These are phyloP conservation scores for Cryptocheilus praepositus DNA, from an alignment of 2,888 invertebrate species.

Conservation along the genomic window DNA sequence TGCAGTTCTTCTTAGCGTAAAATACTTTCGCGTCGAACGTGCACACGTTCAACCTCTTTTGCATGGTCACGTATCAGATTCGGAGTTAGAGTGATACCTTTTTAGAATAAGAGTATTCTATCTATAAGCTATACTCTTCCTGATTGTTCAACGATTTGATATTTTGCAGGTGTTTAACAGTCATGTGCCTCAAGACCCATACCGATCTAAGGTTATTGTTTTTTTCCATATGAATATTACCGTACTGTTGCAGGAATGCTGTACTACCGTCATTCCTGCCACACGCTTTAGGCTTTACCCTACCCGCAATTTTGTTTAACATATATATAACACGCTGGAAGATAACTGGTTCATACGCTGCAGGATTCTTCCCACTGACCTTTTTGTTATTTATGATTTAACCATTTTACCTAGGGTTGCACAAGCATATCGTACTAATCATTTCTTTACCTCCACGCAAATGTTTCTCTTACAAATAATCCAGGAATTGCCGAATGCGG, in stretches of 20 bases:
- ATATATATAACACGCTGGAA: slow-evolving; percentile 1
- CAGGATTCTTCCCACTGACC: no score
- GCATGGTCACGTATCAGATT: slow-evolving; percentile 8
- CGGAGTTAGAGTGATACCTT: slow-evolving; percentile 7
- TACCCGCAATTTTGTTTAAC: slow-evolving; percentile 1
- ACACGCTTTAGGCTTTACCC: slow-evolving; percentile 1
- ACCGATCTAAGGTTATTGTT: slow-evolving; percentile 92
- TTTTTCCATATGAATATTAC: slow-evolving; percentile 67
- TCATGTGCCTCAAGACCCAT: slow-evolving; percentile 95
- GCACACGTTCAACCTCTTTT: slow-evolving; percentile 8
- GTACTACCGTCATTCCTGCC: no score
- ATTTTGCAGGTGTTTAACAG: slow-evolving; percentile 94
- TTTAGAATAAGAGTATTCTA: slow-evolving; percentile 29
- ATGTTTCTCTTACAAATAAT: no score
- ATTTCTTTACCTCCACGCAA: no score
- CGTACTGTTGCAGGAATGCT: no score
- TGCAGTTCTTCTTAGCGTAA: slow-evolving; percentile 24
- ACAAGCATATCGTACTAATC: no score
- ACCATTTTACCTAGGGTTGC: no score
- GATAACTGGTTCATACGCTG: not conserved
- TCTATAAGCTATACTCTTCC: slow-evolving; percentile 24
- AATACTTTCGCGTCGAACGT: not conserved
- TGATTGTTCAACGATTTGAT: slow-evolving; percentile 56
- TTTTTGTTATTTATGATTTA: no score
- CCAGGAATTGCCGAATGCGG: no score